Percentiles rank a stretch among this genome's conserved stretches.
These are phyloP conservation scores for Tetragonisca angustula DNA, from an alignment of 2,888 invertebrate genomes.

Conservation along the genomic window DNA sequence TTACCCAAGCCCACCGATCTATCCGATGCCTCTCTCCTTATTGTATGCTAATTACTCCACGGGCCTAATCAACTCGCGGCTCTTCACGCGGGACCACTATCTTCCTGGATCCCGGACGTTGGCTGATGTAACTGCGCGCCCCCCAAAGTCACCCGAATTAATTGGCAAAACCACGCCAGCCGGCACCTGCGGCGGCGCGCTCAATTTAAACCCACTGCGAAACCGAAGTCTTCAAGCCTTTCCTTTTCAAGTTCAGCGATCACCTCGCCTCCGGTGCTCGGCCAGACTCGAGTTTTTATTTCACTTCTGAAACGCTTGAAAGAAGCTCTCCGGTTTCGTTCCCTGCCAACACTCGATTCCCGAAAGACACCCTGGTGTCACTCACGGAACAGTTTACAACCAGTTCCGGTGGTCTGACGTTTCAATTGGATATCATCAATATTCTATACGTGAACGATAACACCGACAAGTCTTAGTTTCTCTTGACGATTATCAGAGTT, in stretches of 20 bases:
- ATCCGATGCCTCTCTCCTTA: constrained; percentile 67
- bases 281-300: neutral
- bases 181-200: constrained; percentile 29
- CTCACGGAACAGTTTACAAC: too few species aligned
- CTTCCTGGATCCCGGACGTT: constrained; percentile 67
- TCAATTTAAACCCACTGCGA: constrained; percentile 8
- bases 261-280: too few species aligned
- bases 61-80: constrained; percentile 69
- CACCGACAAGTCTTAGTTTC: too few species aligned
- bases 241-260: constrained; percentile 6
- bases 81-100: constrained; percentile 67
- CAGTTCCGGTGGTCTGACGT: too few species aligned
- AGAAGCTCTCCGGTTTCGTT: neutral
- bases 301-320: neutral
- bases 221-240: neutral
- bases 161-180: constrained; percentile 48
- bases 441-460: too few species aligned
- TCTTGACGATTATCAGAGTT: too few species aligned
- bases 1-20: constrained; percentile 67
- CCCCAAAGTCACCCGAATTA: constrained; percentile 61
- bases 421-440: too few species aligned
- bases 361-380: neutral
- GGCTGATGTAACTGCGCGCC: constrained; percentile 63
- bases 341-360: neutral
- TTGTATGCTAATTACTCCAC: constrained; percentile 72